Evolutionary conservation across 1,140 invertebrate genomes (phyloP).

Genomic region (Zaprionus lachaisei): DNA sequence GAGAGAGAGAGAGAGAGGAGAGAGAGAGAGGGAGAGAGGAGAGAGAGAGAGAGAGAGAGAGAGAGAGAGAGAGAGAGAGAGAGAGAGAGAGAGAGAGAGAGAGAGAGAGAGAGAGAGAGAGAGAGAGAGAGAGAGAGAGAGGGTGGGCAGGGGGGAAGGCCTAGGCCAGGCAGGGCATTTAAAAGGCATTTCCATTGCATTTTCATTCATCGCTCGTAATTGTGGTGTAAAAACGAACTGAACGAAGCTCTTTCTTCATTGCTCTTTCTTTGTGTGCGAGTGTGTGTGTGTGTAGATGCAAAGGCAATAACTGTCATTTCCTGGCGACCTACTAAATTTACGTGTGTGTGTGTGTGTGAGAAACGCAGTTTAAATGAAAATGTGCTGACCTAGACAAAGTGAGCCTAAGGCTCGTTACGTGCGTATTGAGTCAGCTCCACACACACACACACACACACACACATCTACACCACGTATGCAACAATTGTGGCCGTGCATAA

Average conservation of each 20-base stretch:
- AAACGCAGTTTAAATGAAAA: constrained; percentile 68
- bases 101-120: neutral
- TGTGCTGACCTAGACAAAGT: constrained; percentile 71
- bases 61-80: no score
- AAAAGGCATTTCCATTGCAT: constrained; percentile 76
- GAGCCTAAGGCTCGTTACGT: constrained; percentile 57
- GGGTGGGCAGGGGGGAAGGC: no score
- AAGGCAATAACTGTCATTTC: constrained; percentile 80
- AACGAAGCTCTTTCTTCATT: constrained; percentile 5
- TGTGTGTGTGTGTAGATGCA: constrained; percentile 5
- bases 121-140: neutral
- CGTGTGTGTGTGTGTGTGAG: constrained; percentile 20
- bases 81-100: neutral
- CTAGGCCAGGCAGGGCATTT: constrained; percentile 43
- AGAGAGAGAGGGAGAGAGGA: no score
- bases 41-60: neutral
- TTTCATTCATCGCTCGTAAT: constrained; percentile 79
- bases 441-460: neutral
- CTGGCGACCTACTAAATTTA: constrained; percentile 75
- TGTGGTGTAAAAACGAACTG: constrained; percentile 73
- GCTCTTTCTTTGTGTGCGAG: neutral
- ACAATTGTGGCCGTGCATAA: constrained; percentile 74
- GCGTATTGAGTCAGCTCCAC: constrained; percentile 20
- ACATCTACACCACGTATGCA: constrained; percentile 47
- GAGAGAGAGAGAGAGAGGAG: neutral